Base-by-base conservation (phyloP, 2,888 invertebrate species). In the Platerodrilus igneus region DNA sequence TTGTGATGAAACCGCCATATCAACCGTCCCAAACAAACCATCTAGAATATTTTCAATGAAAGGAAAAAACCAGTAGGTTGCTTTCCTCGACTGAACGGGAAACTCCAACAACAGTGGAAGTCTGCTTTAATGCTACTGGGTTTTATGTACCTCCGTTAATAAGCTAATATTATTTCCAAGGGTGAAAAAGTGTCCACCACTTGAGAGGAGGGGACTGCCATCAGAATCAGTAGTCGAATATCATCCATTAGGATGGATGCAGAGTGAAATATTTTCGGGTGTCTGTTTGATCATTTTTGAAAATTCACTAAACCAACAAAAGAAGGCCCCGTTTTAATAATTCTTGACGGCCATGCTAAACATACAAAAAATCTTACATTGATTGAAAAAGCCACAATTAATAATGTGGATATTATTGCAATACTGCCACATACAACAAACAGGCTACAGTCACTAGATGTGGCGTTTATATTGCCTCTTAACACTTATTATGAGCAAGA, bases 391-490 rank as follows among this genome's bases (percentile, higher is more conserved):
- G 19, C 11, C 18, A 30, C 9, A 6, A 9, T 19, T 8, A 30
- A 30, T 18, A 5, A 30, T 30, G 30, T 30, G 15, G 11, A 17
- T 19, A 30, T 30, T 30, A 7, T 57, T 13, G 52, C 47, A 35
- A 45, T 53, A n/a, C 30, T 55, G 14, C 56, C 52, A 10, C 59
- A 59, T 37, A 53, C 52, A 31, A 52, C 55, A 1, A 56, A 56
- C 35, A 14, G 43, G 11, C 9, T 60, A 15, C 57, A 58, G 27
- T 55, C 56, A 3, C 38, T 51, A 13, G 50, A 52, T 42, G 52
- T 58, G 9, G 31, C 40, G 20, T 56, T 58, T 31, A 56, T 57
- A 54, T 41, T 38, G 28, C 55, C 55, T 10, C 28, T 58, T 17
- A 52, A 49, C 7, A 13, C 30, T 14, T 30, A n/a, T n/a, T n/a